Evolutionary conservation across 2,797 vertebrate species (phyloP).

Genomic region (Hephaestus fuliginosus): DNA sequence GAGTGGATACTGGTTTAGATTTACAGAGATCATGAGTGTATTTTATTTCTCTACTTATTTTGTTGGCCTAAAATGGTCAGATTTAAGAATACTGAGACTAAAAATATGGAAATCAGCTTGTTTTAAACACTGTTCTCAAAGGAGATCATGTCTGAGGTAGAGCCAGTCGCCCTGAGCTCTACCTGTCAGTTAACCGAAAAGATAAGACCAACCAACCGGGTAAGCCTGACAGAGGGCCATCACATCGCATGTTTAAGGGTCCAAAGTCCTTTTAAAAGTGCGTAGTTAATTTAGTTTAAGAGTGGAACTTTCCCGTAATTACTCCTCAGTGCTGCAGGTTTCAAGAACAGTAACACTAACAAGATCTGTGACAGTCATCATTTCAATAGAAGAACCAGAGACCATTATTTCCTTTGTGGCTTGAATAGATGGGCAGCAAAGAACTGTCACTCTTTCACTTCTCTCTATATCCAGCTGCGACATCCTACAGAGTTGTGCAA

Average conservation of each 20-base stretch:
- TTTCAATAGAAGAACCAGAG: slow-evolving; percentile 11
- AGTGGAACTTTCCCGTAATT: not conserved
- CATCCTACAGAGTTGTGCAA: slow-evolving; percentile 64
- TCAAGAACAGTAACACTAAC: not conserved
- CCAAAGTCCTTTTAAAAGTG: not conserved
- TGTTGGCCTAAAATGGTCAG: not conserved
- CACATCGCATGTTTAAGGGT: not conserved
- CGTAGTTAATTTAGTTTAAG: not conserved
- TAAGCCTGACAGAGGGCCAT: not conserved
- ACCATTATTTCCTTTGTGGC: slow-evolving; percentile 18
- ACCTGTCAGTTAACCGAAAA: not conserved
- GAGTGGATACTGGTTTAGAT: too few relatives aligned
- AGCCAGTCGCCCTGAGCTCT: too few relatives aligned
- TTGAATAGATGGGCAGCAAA: not conserved
- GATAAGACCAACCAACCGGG: not conserved
- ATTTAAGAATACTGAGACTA: not conserved
- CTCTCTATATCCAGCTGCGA: slow-evolving; percentile 40
- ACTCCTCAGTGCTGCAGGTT: not conserved
- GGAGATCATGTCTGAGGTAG: too few relatives aligned
- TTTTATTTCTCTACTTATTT: not conserved
- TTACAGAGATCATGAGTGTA: not conserved
- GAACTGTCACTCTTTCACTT: slow-evolving; percentile 68
- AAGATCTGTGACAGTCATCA: not conserved
- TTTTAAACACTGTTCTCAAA: too few relatives aligned
- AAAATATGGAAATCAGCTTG: too few relatives aligned